Conservation (phyloP, 2,888 invertebrate species). For the Masnerella sp. region DNA sequence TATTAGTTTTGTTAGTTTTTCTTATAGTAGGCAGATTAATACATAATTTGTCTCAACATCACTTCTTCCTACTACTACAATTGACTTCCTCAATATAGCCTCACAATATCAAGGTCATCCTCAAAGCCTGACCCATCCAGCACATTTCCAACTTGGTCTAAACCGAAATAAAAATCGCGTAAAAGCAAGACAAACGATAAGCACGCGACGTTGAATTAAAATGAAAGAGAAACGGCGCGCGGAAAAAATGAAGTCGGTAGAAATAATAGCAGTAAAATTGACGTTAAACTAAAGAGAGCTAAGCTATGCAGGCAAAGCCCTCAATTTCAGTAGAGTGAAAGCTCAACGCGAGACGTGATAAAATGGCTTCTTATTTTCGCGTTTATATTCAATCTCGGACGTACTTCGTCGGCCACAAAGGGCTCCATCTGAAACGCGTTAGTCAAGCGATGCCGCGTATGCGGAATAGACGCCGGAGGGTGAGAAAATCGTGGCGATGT, state of each 20-base stretch:
- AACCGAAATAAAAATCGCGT: too few species aligned
- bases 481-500: slow-evolving; percentile 69
- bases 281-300: slow-evolving; percentile 50
- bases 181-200: too few species aligned
- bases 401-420: slow-evolving; percentile 68
- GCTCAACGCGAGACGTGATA: slow-evolving; percentile 73
- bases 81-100: too few species aligned
- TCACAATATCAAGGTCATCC: too few species aligned
- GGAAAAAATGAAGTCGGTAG: slow-evolving; percentile 15
- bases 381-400: slow-evolving; percentile 76
- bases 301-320: slow-evolving; percentile 69
- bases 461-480: slow-evolving; percentile 55
- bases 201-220: too few species aligned
- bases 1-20: too few species aligned
- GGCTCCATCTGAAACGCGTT: slow-evolving; percentile 76
- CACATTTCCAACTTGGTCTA: too few species aligned
- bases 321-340: slow-evolving; percentile 76
- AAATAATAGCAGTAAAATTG: slow-evolving; percentile 46
- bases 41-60: too few species aligned
- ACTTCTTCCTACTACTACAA: too few species aligned
- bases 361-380: slow-evolving; percentile 77
- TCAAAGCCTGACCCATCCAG: too few species aligned
- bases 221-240: background rate
- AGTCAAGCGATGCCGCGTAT: slow-evolving; percentile 64
- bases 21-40: too few species aligned